Percentiles rank a stretch among this genome's conserved stretches.
phyloP scores from a whole-genome alignment of 2,797 vertebrate species.

The Centropyge bicolor region DNA sequence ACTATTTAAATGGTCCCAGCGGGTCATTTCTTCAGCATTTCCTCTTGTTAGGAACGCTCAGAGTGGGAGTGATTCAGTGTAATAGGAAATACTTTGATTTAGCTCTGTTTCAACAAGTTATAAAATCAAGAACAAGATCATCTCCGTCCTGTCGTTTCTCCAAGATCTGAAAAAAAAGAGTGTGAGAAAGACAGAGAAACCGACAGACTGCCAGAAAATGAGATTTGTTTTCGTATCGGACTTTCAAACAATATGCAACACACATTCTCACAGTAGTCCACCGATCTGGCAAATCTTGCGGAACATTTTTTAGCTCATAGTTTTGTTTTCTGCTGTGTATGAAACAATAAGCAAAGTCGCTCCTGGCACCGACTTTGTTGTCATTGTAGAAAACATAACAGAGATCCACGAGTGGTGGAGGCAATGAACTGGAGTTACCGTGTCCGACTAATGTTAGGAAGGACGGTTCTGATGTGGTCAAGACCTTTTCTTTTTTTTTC shows the following conservation, averaged over 20 bases:
- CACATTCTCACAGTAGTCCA: constrained; percentile 53
- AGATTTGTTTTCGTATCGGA: constrained; percentile 53
- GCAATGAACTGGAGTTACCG: constrained; percentile 75
- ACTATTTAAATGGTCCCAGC: constrained; percentile 60
- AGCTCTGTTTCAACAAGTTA: constrained; percentile 30
- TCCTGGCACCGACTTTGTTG: constrained; percentile 77
- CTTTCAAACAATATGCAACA: constrained; percentile 45
- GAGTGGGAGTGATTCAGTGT: constrained; percentile 47
- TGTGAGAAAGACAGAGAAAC: constrained; percentile 29
- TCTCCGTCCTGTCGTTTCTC: constrained; percentile 31
- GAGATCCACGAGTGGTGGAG: constrained; percentile 64
- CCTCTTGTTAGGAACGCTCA: constrained; percentile 54
- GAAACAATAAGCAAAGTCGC: constrained; percentile 78
- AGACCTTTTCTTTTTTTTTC: constrained; percentile 16
- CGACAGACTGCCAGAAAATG: constrained; percentile 4
- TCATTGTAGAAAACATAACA: constrained; percentile 67
- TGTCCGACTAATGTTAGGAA: constrained; percentile 31
- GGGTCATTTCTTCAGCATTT: constrained; percentile 66
- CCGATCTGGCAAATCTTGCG: constrained; percentile 51
- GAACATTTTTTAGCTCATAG: constrained; percentile 72
- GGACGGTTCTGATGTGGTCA: constrained; percentile 22
- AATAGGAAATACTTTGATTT: constrained; percentile 53
- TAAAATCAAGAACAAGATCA: constrained; percentile 32
- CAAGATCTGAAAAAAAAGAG: background rate
- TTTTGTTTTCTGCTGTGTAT: constrained; percentile 74